Percentiles rank a stretch among this genome's conserved stretches.
phyloP scores from a whole-genome alignment of 1,140 invertebrate genomes.

The Zaprionus lachaisei region DNA sequence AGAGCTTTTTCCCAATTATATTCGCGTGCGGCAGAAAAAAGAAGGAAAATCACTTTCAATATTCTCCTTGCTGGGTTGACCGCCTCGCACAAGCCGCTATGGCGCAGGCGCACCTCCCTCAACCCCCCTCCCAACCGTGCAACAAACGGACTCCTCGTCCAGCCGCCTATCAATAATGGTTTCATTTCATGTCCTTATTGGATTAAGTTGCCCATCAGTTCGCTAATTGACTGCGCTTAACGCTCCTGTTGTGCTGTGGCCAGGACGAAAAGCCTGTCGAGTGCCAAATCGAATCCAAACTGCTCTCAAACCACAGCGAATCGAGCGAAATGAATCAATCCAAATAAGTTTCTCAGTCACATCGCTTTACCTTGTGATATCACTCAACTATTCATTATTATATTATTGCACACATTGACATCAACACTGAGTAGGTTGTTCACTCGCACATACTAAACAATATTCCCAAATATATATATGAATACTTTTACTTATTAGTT shows the following conservation, averaged over 20 bases:
- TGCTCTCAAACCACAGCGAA: neutral
- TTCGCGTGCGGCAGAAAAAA: constrained; percentile 7
- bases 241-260: constrained; percentile 19
- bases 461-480: neutral
- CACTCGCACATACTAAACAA: neutral
- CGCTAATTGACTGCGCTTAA: constrained; percentile 78
- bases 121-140: neutral
- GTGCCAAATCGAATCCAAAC: neutral
- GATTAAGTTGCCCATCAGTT: constrained; percentile 70
- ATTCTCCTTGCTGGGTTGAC: constrained; percentile 20
- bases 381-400: neutral
- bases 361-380: neutral
- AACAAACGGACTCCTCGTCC: constrained; percentile 19
- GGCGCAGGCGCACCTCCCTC: neutral
- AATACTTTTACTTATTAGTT: neutral
- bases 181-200: constrained; percentile 81
- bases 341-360: neutral
- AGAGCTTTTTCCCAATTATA: constrained; percentile 40
- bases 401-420: neutral
- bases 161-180: constrained; percentile 64
- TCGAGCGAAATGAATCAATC: neutral
- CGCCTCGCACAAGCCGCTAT: neutral
- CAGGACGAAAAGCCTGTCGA: neutral
- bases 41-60: constrained; percentile 34
- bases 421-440: neutral